Evolutionary conservation across 1,140 invertebrate species (phyloP).

Genomic region (Nasonia longicornis): DNA sequence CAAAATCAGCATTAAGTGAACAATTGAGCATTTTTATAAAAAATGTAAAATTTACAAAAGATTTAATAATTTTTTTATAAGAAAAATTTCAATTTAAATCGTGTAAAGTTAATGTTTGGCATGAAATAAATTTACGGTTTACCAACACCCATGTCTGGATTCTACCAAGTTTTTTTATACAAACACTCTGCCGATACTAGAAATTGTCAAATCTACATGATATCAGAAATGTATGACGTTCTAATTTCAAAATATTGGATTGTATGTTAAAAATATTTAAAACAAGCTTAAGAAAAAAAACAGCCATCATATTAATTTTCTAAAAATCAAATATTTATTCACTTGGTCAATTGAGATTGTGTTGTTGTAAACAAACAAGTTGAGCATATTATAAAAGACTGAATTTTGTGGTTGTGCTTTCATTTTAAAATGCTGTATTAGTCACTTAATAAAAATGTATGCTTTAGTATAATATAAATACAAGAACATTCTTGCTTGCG

Average conservation of each 20-base stretch:
- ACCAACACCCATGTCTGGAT: no score
- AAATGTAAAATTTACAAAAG: not conserved
- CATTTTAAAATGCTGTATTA: not conserved
- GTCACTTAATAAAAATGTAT: not conserved
- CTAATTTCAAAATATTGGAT: not conserved
- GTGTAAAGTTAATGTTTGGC: no score
- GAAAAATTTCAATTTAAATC: no score
- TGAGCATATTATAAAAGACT: conserved; percentile 20
- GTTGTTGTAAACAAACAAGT: not conserved
- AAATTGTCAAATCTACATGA: no score
- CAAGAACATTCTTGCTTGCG: no score
- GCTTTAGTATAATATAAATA: no score
- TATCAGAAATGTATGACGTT: not conserved
- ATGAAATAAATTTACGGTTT: no score
- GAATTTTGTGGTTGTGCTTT: conserved; percentile 29
- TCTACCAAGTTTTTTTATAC: no score
- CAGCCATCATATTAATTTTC: not conserved
- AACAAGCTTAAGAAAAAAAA: not conserved
- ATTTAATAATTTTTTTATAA: no score
- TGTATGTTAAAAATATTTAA: no score
- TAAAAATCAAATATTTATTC: not conserved
- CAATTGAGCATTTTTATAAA: not conserved
- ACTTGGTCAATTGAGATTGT: not conserved
- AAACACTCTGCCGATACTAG: no score
- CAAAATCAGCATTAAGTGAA: not conserved